Evolutionary conservation across 2,797 vertebrate species (phyloP).

Genomic region (Schizopygopsis malacanthus): DNA sequence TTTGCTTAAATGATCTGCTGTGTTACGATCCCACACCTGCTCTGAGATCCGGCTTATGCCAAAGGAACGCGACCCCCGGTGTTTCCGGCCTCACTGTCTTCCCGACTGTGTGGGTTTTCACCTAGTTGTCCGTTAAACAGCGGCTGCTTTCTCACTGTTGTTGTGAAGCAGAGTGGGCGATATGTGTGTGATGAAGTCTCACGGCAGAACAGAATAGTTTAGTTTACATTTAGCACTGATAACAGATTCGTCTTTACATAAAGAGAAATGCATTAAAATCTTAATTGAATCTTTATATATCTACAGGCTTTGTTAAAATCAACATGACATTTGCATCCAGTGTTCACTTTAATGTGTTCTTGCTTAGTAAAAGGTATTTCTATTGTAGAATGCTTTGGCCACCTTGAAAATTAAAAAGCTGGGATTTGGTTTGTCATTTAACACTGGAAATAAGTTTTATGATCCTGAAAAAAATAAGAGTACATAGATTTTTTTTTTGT

Average conservation of each 20-base stretch:
- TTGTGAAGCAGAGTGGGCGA: constrained; percentile 15
- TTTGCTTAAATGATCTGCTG: constrained; percentile 61
- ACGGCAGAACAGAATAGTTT: not conserved
- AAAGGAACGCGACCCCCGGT: constrained; percentile 36
- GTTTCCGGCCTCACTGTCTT: constrained; percentile 44
- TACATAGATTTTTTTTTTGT: not conserved
- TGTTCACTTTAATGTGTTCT: not conserved
- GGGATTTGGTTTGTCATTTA: not conserved
- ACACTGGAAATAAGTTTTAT: not conserved
- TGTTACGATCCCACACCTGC: constrained; percentile 61
- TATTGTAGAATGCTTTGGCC: not conserved
- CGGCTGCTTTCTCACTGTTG: constrained; percentile 28
- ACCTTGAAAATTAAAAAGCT: not conserved
- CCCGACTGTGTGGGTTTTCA: constrained; percentile 46
- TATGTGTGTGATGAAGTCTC: not conserved
- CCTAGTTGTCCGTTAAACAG: constrained; percentile 11
- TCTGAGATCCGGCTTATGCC: constrained; percentile 49
- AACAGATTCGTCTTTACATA: not conserved
- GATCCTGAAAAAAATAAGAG: not conserved
- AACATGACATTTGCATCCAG: not conserved
- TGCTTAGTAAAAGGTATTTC: not conserved
- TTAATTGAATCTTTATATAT: constrained; percentile 15
- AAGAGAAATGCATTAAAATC: not conserved
- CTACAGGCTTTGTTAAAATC: not conserved
- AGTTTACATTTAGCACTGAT: not conserved